These are phyloP conservation scores for Desoria tigrina DNA, from an alignment of 2,888 invertebrate genomes.

Conservation along the genomic window DNA sequence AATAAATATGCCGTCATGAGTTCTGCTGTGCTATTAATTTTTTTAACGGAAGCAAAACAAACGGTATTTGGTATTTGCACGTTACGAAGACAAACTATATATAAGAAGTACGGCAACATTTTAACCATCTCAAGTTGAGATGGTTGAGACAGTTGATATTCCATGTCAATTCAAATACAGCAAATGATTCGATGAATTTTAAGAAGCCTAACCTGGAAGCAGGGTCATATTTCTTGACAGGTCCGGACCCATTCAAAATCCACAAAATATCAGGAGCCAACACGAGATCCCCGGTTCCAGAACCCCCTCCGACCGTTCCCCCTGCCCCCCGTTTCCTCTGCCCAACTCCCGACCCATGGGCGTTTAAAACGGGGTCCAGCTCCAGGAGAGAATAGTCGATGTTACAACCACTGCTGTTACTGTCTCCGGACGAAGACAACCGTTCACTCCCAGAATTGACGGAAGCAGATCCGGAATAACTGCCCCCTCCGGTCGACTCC, in stretches of 20 bases:
- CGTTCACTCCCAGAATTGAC: constrained; percentile 23
- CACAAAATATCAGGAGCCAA: constrained; percentile 73
- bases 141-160: too few species aligned
- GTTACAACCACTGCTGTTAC: constrained; percentile 34
- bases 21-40: too few species aligned
- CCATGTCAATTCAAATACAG: too few species aligned
- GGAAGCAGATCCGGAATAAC: constrained; percentile 24
- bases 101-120: too few species aligned
- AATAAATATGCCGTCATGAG: too few species aligned
- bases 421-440: constrained; percentile 31
- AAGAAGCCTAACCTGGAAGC: constrained; percentile 18
- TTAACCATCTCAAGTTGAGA: too few species aligned
- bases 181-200: too few species aligned
- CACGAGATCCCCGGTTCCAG: constrained; percentile 18
- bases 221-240: constrained; percentile 56
- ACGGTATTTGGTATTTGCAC: too few species aligned
- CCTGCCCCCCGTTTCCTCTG: constrained; percentile 47
- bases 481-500: neutral
- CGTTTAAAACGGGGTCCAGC: constrained; percentile 33
- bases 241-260: constrained; percentile 68
- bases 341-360: constrained; percentile 32
- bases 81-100: too few species aligned
- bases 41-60: too few species aligned
- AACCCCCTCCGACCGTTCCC: constrained; percentile 43
- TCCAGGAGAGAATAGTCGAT: constrained; percentile 26